Evolutionary conservation across 1,140 invertebrate genomes (phyloP).

Genomic region (Caenorhabditis brenneri): DNA sequence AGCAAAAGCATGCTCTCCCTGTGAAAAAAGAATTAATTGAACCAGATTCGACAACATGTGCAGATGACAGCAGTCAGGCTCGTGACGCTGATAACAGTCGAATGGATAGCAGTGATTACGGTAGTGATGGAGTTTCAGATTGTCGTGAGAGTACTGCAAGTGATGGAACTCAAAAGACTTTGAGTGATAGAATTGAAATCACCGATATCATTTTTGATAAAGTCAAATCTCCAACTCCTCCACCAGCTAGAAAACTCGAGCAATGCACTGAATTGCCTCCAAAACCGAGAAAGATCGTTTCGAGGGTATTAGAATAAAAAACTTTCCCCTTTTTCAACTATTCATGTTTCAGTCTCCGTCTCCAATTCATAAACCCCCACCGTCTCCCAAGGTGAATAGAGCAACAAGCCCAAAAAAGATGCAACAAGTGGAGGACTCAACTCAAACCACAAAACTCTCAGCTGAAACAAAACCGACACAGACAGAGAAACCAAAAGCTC

Average conservation of each 20-base stretch:
- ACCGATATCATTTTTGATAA: conserved; percentile 48
- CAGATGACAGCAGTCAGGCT: neutral
- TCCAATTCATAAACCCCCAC: conserved; percentile 31
- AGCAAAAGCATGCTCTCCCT: conserved; percentile 10
- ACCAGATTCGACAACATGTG: neutral
- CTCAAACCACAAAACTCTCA: neutral
- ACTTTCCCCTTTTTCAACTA: neutral
- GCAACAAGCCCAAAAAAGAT: neutral
- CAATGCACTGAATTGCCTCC: conserved; percentile 46
- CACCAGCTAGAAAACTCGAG: conserved; percentile 11
- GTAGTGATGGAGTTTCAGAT: conserved; percentile 12
- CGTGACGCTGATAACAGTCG: conserved; percentile 12
- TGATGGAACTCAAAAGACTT: conserved; percentile 27
- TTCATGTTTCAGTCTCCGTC: conserved; percentile 11
- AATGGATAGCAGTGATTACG: conserved; percentile 36
- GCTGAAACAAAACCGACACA: conserved; percentile 24
- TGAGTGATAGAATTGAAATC: conserved; percentile 30
- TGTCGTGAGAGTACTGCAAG: neutral
- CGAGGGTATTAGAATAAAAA: neutral
- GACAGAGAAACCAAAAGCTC: neutral
- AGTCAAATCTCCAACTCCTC: neutral
- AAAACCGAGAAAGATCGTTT: conserved; percentile 47
- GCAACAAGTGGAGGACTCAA: conserved; percentile 7
- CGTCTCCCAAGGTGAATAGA: conserved; percentile 38
- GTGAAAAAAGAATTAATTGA: neutral